Evolutionary conservation across 2,888 invertebrate genomes (phyloP).

Genomic region (Philonicus albiceps): DNA sequence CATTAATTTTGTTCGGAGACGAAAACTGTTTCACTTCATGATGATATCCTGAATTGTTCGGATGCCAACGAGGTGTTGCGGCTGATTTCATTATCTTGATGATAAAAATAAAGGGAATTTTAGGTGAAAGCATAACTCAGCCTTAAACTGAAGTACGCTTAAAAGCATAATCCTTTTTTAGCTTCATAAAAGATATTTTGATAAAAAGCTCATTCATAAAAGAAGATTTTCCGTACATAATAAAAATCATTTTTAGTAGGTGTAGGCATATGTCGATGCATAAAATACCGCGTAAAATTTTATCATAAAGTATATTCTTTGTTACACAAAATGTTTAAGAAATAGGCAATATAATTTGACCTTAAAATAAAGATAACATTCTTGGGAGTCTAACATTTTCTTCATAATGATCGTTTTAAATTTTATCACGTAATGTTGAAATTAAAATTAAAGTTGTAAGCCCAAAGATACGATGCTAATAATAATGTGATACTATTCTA

Average conservation of each 20-base stretch:
- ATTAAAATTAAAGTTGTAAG: no score
- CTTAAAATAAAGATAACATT: background rate
- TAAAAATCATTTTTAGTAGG: background rate
- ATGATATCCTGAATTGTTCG: background rate
- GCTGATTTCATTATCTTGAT: background rate
- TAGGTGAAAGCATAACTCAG: background rate
- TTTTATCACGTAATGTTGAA: no score
- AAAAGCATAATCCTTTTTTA: background rate
- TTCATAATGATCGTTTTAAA: background rate
- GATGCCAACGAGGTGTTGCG: background rate
- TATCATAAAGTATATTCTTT: background rate
- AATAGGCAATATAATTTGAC: background rate
- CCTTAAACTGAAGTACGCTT: background rate
- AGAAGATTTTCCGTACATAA: background rate
- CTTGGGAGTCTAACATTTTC: background rate
- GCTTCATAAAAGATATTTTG: background rate
- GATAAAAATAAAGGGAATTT: background rate
- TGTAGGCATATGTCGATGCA: background rate
- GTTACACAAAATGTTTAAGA: background rate
- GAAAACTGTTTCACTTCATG: background rate
- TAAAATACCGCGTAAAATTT: background rate
- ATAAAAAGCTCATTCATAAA: background rate
- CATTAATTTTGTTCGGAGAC: background rate
- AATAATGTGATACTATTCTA: no score
- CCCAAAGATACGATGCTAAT: no score